Evolutionary conservation across 2,888 invertebrate species (phyloP).

Genomic region (Coleophora flavipennella): DNA sequence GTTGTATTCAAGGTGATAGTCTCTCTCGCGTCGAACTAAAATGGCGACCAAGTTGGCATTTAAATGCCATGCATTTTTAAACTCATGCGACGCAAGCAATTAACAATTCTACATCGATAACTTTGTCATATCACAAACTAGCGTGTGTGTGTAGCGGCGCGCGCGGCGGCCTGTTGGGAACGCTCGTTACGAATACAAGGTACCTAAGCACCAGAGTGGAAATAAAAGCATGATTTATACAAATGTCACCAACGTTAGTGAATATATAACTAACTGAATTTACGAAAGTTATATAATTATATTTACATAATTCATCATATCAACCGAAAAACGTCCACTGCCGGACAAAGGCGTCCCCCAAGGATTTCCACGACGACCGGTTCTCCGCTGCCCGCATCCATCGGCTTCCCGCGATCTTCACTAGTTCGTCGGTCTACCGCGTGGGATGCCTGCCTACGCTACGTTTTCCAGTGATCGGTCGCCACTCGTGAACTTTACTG

Average conservation of each 20-base stretch:
- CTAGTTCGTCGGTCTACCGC: too few relatives aligned
- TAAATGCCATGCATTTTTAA: conserved; percentile 72
- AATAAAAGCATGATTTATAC: conserved; percentile 45
- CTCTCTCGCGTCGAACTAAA: conserved; percentile 61
- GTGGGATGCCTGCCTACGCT: too few relatives aligned
- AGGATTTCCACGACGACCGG: too few relatives aligned
- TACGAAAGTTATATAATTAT: conserved; percentile 40
- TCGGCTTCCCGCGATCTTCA: too few relatives aligned
- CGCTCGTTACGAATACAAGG: conserved; percentile 40
- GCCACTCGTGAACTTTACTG: too few relatives aligned
- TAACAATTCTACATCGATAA: conserved; percentile 64
- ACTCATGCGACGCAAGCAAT: conserved; percentile 63
- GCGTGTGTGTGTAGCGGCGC: too few relatives aligned
- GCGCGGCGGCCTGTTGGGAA: conserved; percentile 44
- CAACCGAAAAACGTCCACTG: too few relatives aligned
- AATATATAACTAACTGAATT: conserved; percentile 32
- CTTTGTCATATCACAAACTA: conserved; percentile 67
- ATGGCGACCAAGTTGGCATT: conserved; percentile 67
- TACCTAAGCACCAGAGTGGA: conserved; percentile 36
- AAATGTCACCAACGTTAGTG: conserved; percentile 39
- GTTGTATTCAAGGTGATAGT: conserved; percentile 68
- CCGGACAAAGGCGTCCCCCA: too few relatives aligned
- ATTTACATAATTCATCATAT: too few relatives aligned
- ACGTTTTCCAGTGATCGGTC: too few relatives aligned
- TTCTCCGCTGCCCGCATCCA: too few relatives aligned